Conservation (phyloP, 1,140 invertebrate genomes). For the Bilobella aurantiaca region DNA sequence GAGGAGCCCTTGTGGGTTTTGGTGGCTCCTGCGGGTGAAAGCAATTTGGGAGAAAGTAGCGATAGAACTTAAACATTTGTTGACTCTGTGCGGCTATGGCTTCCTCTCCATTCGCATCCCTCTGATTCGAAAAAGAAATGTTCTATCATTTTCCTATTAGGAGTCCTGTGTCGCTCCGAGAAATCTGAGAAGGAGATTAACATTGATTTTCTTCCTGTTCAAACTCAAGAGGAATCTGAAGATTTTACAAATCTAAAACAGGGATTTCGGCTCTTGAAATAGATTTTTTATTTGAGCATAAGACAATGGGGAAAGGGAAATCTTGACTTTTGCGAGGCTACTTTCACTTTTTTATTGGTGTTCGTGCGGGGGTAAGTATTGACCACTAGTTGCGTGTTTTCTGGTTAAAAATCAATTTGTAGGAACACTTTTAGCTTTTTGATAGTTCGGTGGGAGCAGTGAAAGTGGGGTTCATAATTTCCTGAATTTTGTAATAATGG, state of each 20-base stretch:
- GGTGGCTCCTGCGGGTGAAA: background rate
- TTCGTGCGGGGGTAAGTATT: background rate
- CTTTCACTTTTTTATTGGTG: background rate
- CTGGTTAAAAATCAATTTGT: background rate
- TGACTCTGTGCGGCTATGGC: background rate
- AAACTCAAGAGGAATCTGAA: too few species aligned
- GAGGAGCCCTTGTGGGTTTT: too few species aligned
- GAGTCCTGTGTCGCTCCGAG: too few species aligned
- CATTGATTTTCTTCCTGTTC: background rate
- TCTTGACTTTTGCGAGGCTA: background rate
- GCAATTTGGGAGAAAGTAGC: background rate
- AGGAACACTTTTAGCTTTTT: too few species aligned
- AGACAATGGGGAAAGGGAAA: background rate
- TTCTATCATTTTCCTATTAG: background rate
- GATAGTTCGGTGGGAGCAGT: too few species aligned
- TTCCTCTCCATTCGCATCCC: background rate
- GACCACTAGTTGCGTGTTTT: conserved; percentile 2
- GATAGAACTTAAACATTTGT: background rate
- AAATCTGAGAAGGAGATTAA: too few species aligned
- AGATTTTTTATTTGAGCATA: too few species aligned
- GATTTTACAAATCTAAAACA: too few species aligned
- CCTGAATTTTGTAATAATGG: too few species aligned
- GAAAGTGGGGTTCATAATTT: too few species aligned
- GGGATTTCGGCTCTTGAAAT: too few species aligned
- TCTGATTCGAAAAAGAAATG: too few species aligned